Conservation (phyloP, 2,797 vertebrate genomes). For the Ctenopoma kingsleyae region DNA sequence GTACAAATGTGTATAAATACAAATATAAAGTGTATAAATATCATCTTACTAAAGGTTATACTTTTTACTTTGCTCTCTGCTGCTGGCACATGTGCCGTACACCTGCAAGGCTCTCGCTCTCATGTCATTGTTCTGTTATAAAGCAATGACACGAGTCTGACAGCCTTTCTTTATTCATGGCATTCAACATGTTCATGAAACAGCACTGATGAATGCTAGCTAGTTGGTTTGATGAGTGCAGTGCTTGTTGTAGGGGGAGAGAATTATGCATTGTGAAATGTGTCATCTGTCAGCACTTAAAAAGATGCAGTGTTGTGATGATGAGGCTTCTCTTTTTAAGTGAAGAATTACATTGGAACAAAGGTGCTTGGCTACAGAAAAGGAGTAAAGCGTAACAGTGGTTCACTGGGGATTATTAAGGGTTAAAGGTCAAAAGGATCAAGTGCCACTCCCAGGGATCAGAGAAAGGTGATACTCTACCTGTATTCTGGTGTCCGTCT, state of each 20-base stretch:
- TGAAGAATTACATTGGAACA: conserved; percentile 56
- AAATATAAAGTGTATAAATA: conserved; percentile 23
- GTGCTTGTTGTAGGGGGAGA: conserved; percentile 45
- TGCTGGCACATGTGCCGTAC: conserved; percentile 51
- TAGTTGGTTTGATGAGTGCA: conserved; percentile 60
- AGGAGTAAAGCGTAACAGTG: conserved; percentile 19
- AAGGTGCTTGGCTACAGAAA: conserved; percentile 30
- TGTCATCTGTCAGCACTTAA: conserved; percentile 68
- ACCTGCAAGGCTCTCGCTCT: conserved; percentile 45
- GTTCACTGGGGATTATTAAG: conserved; percentile 29
- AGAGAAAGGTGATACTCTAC: conserved; percentile 90
- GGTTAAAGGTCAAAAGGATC: conserved; percentile 49
- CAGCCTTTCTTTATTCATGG: conserved; percentile 44
- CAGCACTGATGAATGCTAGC: conserved; percentile 48
- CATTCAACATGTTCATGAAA: conserved; percentile 57
- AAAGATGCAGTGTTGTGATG: conserved; percentile 67
- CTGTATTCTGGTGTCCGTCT: conserved; percentile 93
- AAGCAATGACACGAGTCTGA: conserved; percentile 56
- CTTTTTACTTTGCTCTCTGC: conserved; percentile 24
- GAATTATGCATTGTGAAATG: conserved; percentile 66
- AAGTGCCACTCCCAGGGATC: conserved; percentile 65
- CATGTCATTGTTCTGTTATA: conserved; percentile 50
- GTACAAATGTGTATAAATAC: conserved; percentile 12
- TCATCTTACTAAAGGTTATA: conserved; percentile 9
- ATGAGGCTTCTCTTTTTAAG: conserved; percentile 79